A percentile compares a stretch with the other conserved stretches of the same genome.
Evolutionary conservation across 1,140 invertebrate species (phyloP).

Genomic region (Oedothorax gibbosus): DNA sequence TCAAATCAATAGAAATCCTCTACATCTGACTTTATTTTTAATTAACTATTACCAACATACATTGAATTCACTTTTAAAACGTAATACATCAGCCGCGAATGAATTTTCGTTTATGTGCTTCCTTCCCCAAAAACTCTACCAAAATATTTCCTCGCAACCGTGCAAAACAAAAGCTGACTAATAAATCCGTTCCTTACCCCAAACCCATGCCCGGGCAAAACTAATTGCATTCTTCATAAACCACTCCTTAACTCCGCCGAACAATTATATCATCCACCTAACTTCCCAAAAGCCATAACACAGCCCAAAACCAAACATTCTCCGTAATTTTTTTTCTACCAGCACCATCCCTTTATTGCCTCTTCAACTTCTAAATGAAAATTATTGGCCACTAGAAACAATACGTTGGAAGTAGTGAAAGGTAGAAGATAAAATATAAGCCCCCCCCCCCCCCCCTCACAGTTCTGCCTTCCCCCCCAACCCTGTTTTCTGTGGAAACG

Average conservation of each 20-base stretch:
- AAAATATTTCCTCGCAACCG: no score
- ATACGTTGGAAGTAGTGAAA: constrained; percentile 37
- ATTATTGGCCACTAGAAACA: constrained; percentile 37
- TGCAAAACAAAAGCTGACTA: constrained; percentile 20
- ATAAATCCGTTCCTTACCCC: constrained; percentile 13
- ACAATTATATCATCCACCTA: constrained; percentile 16
- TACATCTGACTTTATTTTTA: no score
- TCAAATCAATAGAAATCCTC: no score
- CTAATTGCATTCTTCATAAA: constrained; percentile 52
- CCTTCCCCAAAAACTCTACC: no score
- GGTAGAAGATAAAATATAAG: constrained; percentile 22
- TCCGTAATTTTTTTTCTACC: constrained; percentile 25
- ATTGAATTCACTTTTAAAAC: no score
- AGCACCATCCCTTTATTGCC: constrained; percentile 28
- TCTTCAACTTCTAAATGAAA: constrained; percentile 28
- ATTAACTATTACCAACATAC: no score
- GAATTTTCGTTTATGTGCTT: no score
- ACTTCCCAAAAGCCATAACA: background rate
- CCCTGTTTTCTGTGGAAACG: constrained; percentile 19
- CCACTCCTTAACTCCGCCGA: constrained; percentile 33
- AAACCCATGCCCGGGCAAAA: background rate
- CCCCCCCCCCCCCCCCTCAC: background rate
- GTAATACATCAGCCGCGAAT: no score
- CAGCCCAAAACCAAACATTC: constrained; percentile 33
- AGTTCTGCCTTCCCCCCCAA: background rate